phyloP scores from a whole-genome alignment of 2,797 vertebrate species.

The Acrocephalus scirpaceus region DNA sequence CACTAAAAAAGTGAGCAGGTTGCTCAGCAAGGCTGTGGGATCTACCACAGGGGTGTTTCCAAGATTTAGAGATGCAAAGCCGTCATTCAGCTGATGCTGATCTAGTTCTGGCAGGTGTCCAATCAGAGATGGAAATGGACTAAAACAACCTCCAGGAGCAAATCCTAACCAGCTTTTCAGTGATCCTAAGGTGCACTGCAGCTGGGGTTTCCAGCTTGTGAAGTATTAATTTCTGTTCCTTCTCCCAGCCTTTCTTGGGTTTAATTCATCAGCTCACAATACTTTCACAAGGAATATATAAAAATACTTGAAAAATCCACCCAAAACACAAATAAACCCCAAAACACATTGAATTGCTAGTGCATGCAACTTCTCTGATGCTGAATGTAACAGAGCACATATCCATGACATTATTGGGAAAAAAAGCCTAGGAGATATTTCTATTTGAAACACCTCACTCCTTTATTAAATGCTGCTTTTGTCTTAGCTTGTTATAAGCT shows the following conservation, averaged over 20 bases:
- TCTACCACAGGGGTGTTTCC: not conserved
- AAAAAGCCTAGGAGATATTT: not conserved
- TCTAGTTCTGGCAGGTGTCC: not conserved
- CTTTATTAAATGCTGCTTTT: not conserved
- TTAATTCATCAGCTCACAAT: not conserved
- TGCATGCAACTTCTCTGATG: not conserved
- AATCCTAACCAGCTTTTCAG: not conserved
- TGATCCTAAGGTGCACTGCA: not conserved
- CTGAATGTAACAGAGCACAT: not conserved
- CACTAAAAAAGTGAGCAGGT: not conserved
- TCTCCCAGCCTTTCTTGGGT: not conserved
- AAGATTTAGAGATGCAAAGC: not conserved
- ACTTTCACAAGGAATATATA: not conserved
- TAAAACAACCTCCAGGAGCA: not conserved
- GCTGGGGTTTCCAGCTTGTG: not conserved
- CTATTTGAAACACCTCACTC: not conserved
- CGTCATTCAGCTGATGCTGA: accelerated
- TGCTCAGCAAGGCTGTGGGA: not conserved
- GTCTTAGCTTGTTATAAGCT: not conserved
- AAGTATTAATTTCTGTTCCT: not conserved
- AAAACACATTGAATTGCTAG: not conserved
- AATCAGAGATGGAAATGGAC: not conserved
- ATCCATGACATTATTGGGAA: not conserved
- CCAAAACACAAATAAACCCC: not conserved
- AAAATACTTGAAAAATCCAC: not conserved